phyloP scores from a whole-genome alignment of 2,113 vertebrate genomes.

The Marcusenius ussheri region DNA sequence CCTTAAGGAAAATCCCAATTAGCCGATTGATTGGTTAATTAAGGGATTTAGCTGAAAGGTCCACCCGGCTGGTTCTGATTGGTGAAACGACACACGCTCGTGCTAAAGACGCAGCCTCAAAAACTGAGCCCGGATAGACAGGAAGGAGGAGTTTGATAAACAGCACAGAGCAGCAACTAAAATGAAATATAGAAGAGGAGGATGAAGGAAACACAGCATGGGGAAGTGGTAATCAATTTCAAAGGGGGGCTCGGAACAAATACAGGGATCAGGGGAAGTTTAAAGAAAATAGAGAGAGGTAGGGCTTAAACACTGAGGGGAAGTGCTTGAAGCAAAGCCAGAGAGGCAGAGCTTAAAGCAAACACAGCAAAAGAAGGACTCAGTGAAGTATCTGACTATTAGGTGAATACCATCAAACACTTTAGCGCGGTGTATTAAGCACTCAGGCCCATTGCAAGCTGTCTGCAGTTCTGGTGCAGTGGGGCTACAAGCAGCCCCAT shows the following conservation, averaged over 20 bases:
- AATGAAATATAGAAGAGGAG: not conserved
- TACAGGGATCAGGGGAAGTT: not conserved
- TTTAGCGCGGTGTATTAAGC: not conserved
- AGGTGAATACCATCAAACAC: not conserved
- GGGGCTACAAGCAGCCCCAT: not conserved
- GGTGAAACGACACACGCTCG: not conserved
- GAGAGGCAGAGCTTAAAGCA: not conserved
- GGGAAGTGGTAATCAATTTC: not conserved
- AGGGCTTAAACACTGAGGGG: not conserved
- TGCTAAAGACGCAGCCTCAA: not conserved
- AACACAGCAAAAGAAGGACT: not conserved
- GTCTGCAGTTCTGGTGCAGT: not conserved
- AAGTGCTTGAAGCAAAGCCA: not conserved
- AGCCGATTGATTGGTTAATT: constrained; percentile 7
- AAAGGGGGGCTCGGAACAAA: not conserved
- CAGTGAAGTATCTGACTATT: not conserved
- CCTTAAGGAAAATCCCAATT: constrained; percentile 9
- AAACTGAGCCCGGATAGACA: not conserved
- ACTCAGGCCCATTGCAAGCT: not conserved
- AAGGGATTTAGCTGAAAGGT: not conserved
- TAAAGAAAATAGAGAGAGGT: not conserved
- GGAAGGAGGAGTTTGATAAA: not conserved
- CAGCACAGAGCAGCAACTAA: not conserved
- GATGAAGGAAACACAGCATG: not conserved
- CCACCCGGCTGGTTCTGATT: not conserved